Evolutionary conservation across 1,140 invertebrate genomes (phyloP), one percentile per base, ranked within the genome.

Genomic region (Cataglyphis hispanica): DNA sequence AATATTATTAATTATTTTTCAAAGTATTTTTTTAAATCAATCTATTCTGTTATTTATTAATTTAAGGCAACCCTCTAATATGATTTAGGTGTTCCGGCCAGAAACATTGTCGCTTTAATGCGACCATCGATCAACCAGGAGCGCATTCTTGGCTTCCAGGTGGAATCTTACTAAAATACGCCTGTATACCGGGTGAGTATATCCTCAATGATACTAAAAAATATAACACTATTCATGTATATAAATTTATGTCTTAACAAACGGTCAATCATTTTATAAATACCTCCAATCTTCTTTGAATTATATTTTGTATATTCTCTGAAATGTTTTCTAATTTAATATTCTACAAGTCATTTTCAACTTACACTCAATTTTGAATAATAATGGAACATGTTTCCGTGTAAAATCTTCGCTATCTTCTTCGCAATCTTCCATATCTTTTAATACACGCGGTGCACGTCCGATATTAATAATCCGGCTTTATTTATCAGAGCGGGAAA

Each of bases 101-200:
- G 46, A 93, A 94, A 19, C 94, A 95, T 77, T 95, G 94, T 69
- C 93, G 94, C 2, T 94, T 94, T 84, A 92, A 88, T 40, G 90
- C 93, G 25, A 87, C 86, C 10, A 90, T 90, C 8, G 92, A 95
- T 70, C 93, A 95, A 87, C 93, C 94, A 3, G 91, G 93, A 31
- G 87, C 91, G 31, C 31, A 81, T 37, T 69, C 75, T 53, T 95
- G 94, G 94, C 91, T 87, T 69, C 93, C 94, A 50, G 94, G 93
- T 43, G 94, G 93, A 84, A 87, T 95, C 46, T 80, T 88, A 2
- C 56, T 95, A 7, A 95, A 95, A 83, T 95, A 95, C 83, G 94
- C 94, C 8, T 95, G 94, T 43, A 93, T 95, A 72, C 94, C 94
- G 61, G 94, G 94, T 95, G 90, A 91, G 86, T 72, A n/a, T 37